Evolutionary conservation across 1,140 invertebrate species (phyloP), one percentile per base, ranked within the genome.

Genomic region (Zaprionus davidi): DNA sequence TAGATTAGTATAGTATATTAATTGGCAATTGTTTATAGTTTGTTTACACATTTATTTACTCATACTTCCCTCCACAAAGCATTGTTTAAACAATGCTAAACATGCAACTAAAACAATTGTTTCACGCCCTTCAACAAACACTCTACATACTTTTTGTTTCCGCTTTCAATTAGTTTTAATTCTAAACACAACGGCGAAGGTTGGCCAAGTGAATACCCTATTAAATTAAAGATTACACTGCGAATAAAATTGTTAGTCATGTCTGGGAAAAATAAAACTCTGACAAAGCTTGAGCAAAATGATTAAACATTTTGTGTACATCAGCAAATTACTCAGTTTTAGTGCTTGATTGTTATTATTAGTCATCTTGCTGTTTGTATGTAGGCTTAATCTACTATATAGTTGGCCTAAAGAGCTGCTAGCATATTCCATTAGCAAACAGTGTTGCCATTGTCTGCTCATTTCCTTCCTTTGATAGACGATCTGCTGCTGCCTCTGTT

Each of bases 391-490:
- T 46, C 38, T 41, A 41, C 13, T 6, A n/a, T 41, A 41, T 44
- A 4, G 4, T 5, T 22, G 20, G 20, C 46, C 22, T 24, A 51
- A 51, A 51, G 12, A 22, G 15, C 41, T 46, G n/a, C 36, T 38
- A 38, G 17, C 41, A 51, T 22, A 51, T 51, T 51, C 20, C 20
- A 51, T 51, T 51, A 22, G 20, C 46, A 51, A 51, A 51, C 46
- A 51, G 9, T 22, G 9, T 22, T 20, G n/a, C 13, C 44, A 49
- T 51, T 51, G 46, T 51, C 46, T 51, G 46, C 46, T 51, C 46
- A 24, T 51, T 51, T 51, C 20, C 38, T 46, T 4, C 26, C 38
- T 75, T 74, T 46, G 51, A 55, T 41, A 58, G 31, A 38, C 31
- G 28, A 49, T 36, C 58, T 58, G 36, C 12, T 34, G 31, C 31